Evolutionary conservation across 64 coral and sea anemone genomes (phyloP).

Genomic region (Montipora efflorescens): DNA sequence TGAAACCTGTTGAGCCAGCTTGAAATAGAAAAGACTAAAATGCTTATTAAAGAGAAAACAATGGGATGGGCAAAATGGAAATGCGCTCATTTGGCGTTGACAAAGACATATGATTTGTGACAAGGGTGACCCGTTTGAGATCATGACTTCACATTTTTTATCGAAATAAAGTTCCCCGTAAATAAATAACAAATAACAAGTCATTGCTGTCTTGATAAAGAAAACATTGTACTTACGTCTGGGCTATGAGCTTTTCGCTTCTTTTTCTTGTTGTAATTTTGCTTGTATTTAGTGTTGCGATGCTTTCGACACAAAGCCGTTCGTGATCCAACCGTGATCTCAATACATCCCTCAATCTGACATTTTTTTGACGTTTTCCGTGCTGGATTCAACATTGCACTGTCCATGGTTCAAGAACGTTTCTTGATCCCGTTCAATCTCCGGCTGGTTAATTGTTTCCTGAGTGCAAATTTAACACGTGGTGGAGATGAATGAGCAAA

Average conservation of each 20-base stretch:
- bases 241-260: slow-evolving; percentile 73
- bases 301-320: slow-evolving; percentile 95
- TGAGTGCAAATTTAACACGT: slow-evolving; percentile 75
- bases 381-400: slow-evolving; percentile 8
- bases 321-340: slow-evolving; percentile 86
- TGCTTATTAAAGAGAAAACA: not conserved
- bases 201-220: not conserved
- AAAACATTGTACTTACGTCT: slow-evolving; percentile 59
- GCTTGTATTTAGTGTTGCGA: slow-evolving; percentile 99
- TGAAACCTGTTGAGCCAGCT: slow-evolving; percentile 22
- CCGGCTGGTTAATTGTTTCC: slow-evolving; percentile 34
- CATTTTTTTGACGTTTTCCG: slow-evolving; percentile 81
- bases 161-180: slow-evolving; percentile 21
- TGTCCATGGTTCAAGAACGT: slow-evolving; percentile 47
- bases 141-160: not conserved
- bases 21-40: slow-evolving; percentile 34
- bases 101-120: slow-evolving; percentile 42
- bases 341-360: slow-evolving; percentile 94
- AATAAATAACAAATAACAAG: not conserved
- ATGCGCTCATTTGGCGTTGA: not conserved
- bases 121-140: not conserved
- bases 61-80: slow-evolving; percentile 15
- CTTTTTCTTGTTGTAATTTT: slow-evolving; percentile 99
- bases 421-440: not conserved
- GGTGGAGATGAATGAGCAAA: slow-evolving; percentile 52